These are phyloP conservation scores for Megaptera novaeangliae DNA, from an alignment of 2,113 vertebrate genomes.

Conservation along the genomic window DNA sequence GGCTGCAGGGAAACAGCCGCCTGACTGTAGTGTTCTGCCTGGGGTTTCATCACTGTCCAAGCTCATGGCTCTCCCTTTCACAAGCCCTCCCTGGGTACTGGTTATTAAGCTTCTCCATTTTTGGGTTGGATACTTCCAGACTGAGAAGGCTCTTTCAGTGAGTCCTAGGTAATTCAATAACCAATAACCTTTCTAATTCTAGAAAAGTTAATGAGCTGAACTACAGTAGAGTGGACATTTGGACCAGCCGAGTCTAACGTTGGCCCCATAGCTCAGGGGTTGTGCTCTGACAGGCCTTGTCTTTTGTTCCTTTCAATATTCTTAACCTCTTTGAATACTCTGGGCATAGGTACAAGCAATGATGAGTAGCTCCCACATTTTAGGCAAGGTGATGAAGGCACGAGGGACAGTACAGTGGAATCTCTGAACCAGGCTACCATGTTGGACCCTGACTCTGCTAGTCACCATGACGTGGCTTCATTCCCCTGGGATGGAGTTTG, in stretches of 20 bases:
- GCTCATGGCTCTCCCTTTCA: not conserved
- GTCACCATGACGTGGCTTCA: not conserved
- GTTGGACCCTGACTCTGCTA: not conserved
- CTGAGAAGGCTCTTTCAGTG: not conserved
- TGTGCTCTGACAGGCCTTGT: not conserved
- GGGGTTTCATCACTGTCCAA: not conserved
- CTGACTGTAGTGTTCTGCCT: not conserved
- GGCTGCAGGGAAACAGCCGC: not conserved
- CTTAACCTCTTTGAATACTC: not conserved
- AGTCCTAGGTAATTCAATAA: not conserved
- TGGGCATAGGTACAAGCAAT: not conserved
- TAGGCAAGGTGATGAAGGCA: not conserved
- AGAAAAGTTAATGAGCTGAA: not conserved
- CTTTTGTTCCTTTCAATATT: not conserved
- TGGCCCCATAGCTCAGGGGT: not conserved
- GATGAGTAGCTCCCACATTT: not conserved
- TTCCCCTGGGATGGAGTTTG: not conserved
- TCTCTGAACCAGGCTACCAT: not conserved
- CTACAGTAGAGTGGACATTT: not conserved
- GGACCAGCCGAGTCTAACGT: not conserved
- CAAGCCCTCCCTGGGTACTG: not conserved
- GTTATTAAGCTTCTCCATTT: not conserved
- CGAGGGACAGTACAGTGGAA: fast-evolving
- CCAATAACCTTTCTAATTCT: not conserved
- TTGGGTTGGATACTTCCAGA: not conserved